Conservation (phyloP, 2,888 invertebrate species). For the Agonopterix alstromeriana region DNA sequence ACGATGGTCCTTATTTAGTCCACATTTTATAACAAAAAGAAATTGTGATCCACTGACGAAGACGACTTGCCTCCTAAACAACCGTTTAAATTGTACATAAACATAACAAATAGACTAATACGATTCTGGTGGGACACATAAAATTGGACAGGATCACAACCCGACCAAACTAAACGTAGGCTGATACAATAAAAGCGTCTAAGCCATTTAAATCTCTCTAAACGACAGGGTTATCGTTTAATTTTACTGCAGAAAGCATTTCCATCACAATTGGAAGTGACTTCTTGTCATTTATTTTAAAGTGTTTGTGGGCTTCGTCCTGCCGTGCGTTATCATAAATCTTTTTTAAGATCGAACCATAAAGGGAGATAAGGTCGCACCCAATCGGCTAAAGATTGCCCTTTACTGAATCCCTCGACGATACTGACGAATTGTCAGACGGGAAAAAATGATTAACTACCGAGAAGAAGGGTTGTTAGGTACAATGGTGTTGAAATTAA, state of each 20-base stretch:
- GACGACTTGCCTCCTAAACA: neutral
- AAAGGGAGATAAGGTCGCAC: constrained; percentile 73
- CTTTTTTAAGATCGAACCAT: constrained; percentile 74
- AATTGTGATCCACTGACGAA: too few species aligned
- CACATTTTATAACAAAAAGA: too few species aligned
- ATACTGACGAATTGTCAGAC: constrained; percentile 68
- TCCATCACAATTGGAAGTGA: constrained; percentile 75
- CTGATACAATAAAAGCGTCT: constrained; percentile 60
- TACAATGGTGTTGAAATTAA: neutral
- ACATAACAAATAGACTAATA: constrained; percentile 25
- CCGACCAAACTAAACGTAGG: constrained; percentile 43
- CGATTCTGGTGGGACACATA: constrained; percentile 40
- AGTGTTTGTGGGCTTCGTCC: constrained; percentile 64
- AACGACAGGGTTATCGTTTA: constrained; percentile 74
- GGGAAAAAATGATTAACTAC: constrained; percentile 14
- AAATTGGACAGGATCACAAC: constrained; percentile 42
- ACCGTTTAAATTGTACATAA: constrained; percentile 14
- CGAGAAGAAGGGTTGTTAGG: constrained; percentile 28
- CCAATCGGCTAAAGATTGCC: constrained; percentile 69
- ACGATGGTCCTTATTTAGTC: too few species aligned
- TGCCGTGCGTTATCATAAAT: constrained; percentile 76
- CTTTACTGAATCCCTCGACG: constrained; percentile 53
- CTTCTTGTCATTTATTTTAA: constrained; percentile 76
- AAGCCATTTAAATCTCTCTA: constrained; percentile 71
- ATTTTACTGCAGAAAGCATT: constrained; percentile 76